These are phyloP conservation scores for Samia ricini DNA, from an alignment of 1,140 invertebrate species.

Conservation along the genomic window DNA sequence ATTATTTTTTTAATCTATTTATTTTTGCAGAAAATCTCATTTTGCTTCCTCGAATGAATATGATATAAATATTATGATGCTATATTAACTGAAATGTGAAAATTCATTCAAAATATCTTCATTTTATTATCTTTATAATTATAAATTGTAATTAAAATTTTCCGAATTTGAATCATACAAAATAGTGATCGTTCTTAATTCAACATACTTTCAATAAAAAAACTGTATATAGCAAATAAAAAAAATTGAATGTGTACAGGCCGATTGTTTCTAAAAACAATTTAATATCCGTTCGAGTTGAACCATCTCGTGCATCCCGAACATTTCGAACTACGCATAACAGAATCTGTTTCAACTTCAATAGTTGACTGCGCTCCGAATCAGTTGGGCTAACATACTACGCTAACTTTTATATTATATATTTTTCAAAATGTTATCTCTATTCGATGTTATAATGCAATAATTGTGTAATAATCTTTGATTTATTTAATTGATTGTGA, in stretches of 20 bases:
- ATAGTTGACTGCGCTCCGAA: constrained; percentile 46
- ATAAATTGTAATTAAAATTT: no score
- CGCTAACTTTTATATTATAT: not conserved
- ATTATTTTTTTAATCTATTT: no score
- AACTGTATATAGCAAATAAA: not conserved
- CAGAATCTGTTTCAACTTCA: constrained; percentile 61
- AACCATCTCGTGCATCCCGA: constrained; percentile 48
- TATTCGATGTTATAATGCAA: not conserved
- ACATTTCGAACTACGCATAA: constrained; percentile 55
- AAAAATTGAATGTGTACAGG: constrained; percentile 17
- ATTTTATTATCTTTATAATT: no score
- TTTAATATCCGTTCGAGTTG: constrained; percentile 51
- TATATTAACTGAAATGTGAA: no score
- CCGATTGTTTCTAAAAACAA: constrained; percentile 59
- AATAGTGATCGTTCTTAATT: no score
- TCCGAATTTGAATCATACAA: no score
- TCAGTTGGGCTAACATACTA: constrained; percentile 34
- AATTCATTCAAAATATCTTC: no score
- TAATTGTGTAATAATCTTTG: no score
- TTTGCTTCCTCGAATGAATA: no score
- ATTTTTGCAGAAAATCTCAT: no score
- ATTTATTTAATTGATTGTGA: no score
- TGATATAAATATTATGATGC: no score
- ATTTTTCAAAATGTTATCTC: not conserved
- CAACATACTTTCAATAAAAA: not conserved